Conservation (phyloP, 2,888 invertebrate genomes). For the Caenorhabditis sp. region DNA sequence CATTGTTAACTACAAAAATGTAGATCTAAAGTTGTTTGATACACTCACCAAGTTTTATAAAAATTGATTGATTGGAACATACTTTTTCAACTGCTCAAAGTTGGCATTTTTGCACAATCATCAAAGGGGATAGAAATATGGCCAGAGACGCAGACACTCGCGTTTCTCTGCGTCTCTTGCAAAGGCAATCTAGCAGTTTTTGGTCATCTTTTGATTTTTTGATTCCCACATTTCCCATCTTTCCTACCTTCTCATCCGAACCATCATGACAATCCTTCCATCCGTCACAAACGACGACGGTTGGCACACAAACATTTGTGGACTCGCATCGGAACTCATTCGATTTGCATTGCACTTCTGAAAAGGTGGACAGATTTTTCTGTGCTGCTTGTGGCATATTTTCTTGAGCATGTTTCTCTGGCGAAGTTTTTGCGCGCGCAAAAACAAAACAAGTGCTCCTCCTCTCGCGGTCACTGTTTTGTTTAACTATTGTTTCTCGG, state of each 20-base stretch:
- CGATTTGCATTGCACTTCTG: slow-evolving; percentile 75
- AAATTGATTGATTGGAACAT: too few relatives aligned
- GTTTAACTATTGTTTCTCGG: slow-evolving; percentile 62
- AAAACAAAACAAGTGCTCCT: slow-evolving; percentile 42
- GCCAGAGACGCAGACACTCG: too few relatives aligned
- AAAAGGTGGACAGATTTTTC: slow-evolving; percentile 14
- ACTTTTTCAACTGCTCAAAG: too few relatives aligned
- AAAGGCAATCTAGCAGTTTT: too few relatives aligned
- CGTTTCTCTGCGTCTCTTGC: too few relatives aligned
- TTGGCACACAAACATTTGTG: slow-evolving; percentile 75
- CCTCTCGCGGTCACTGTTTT: slow-evolving; percentile 32
- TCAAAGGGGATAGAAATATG: too few relatives aligned
- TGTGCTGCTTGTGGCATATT: neutral
- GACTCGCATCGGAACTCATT: slow-evolving; percentile 74
- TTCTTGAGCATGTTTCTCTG: neutral
- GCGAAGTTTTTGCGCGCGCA: slow-evolving; percentile 8
- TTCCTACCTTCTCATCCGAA: slow-evolving; percentile 72
- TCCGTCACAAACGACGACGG: slow-evolving; percentile 75
- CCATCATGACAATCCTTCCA: slow-evolving; percentile 77
- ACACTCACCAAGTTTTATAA: too few relatives aligned
- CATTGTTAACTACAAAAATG: too few relatives aligned
- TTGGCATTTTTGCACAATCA: too few relatives aligned
- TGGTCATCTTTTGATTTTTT: too few relatives aligned
- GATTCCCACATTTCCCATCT: neutral
- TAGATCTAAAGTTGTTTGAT: too few relatives aligned